Conservation (phyloP, 2,888 invertebrate species). For the Sphaeridia pumilis region DNA sequence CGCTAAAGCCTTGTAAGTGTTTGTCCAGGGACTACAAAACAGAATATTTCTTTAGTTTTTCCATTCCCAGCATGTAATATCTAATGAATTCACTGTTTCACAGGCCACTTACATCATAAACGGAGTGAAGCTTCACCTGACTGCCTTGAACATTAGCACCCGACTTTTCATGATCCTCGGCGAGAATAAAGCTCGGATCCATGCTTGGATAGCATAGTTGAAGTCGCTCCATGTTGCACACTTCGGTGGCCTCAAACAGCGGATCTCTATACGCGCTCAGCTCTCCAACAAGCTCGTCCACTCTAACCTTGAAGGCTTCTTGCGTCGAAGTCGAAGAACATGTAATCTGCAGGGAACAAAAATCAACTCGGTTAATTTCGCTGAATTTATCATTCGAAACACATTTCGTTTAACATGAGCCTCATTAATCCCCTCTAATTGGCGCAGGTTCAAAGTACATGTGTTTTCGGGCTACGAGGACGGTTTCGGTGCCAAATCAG, state of each 20-base stretch:
- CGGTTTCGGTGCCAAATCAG: no score
- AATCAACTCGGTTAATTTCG: not conserved
- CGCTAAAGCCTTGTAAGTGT: conserved; percentile 4
- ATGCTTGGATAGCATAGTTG: not conserved
- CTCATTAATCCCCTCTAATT: not conserved
- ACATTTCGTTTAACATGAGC: not conserved
- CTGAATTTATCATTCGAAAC: not conserved
- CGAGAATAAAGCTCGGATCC: not conserved
- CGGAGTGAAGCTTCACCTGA: conserved; percentile 6
- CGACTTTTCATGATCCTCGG: conserved; percentile 5
- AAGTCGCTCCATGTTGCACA: conserved; percentile 6
- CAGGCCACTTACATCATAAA: conserved; percentile 1
- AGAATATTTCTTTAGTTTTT: not conserved
- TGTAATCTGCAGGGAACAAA: conserved; percentile 3
- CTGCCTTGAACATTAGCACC: conserved; percentile 1
- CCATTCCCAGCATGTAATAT: not conserved
- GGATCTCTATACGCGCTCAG: conserved; percentile 25
- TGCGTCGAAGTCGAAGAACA: conserved; percentile 12
- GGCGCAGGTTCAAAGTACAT: no score
- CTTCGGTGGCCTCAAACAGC: conserved; percentile 5
- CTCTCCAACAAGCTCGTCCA: conserved; percentile 14
- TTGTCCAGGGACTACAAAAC: conserved; percentile 9
- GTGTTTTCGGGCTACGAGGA: no score
- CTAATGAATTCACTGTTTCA: not conserved
- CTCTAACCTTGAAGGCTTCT: conserved; percentile 4